Percentiles rank a stretch among this genome's conserved stretches.
Evolutionary conservation across 2,113 vertebrate species (phyloP).

Genomic region (Dromaius novaehollandiae): DNA sequence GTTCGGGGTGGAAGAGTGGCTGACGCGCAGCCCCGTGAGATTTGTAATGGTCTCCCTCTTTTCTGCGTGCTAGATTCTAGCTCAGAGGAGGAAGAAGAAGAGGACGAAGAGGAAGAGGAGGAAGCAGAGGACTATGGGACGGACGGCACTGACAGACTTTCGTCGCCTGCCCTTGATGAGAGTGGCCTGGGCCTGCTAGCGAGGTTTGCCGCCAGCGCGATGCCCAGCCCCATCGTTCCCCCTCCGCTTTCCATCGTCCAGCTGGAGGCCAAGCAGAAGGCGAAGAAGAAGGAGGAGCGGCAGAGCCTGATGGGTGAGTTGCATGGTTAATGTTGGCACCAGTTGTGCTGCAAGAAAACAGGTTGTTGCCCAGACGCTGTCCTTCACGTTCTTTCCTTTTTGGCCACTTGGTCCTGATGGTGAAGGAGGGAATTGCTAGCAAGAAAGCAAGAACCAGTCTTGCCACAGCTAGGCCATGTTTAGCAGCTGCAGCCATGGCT

Average conservation of each 20-base stretch:
- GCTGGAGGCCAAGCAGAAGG: conserved; percentile 89
- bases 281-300: conserved; percentile 88
- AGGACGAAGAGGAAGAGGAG: conserved; percentile 79
- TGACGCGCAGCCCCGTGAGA: not conserved
- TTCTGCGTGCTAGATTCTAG: conserved; percentile 86
- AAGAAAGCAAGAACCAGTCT: not conserved
- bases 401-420: not conserved
- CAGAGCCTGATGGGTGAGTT: conserved; percentile 89
- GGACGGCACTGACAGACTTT: conserved; percentile 75
- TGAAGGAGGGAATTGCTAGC: not conserved
- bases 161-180: conserved; percentile 85
- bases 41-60: conserved; percentile 61
- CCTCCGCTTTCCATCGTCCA: conserved; percentile 84
- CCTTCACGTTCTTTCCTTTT: not conserved
- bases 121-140: conserved; percentile 75
- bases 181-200: conserved; percentile 93
- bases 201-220: conserved; percentile 89
- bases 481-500: not conserved
- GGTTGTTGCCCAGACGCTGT: not conserved
- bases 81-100: conserved; percentile 77
- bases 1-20: not conserved
- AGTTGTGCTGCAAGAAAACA: not conserved
- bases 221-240: conserved; percentile 86
- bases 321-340: rapidly evolving
- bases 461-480: not conserved